Percentiles rank a stretch among this genome's conserved stretches.
Conservation (phyloP, 1,140 invertebrate genomes). For the Daktulosphaira vitifoliae region DNA sequence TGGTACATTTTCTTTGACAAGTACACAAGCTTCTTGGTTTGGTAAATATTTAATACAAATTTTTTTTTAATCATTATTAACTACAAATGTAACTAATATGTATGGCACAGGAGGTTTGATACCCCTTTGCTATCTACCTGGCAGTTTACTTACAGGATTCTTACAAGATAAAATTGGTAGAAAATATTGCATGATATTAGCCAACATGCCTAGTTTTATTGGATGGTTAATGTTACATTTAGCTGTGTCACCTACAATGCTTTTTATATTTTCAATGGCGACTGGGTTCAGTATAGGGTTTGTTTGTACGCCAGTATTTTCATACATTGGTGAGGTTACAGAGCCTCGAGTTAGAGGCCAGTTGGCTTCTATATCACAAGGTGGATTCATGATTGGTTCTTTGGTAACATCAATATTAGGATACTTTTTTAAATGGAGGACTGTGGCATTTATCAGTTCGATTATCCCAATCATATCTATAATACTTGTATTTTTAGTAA, state of each 20-base stretch:
- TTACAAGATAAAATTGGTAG: constrained; percentile 37
- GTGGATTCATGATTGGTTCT: neutral
- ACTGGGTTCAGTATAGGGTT: constrained; percentile 44
- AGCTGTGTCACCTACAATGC: constrained; percentile 12
- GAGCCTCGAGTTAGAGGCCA: constrained; percentile 38
- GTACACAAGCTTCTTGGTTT: constrained; percentile 21
- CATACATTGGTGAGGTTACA: constrained; percentile 49
- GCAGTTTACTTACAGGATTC: constrained; percentile 38
- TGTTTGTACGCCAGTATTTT: constrained; percentile 46
- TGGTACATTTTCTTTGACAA: constrained; percentile 38
- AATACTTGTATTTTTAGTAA: constrained; percentile 6
- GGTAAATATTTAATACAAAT: constrained; percentile 1
- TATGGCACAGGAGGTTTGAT: constrained; percentile 37
- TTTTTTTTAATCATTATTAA: too few relatives aligned
- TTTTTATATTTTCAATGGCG: constrained; percentile 33
- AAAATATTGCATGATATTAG: constrained; percentile 36
- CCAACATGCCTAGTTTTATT: constrained; percentile 36
- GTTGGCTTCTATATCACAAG: neutral
- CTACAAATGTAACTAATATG: too few relatives aligned
- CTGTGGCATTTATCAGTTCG: constrained; percentile 24
- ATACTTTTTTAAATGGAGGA: constrained; percentile 20
- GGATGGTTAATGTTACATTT: constrained; percentile 35
- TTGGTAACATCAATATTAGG: neutral
- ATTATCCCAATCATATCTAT: constrained; percentile 31
- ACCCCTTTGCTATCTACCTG: constrained; percentile 39